A percentile compares a stretch with the other conserved stretches of the same genome.
Evolutionary conservation across 2,113 vertebrate species (phyloP).

Genomic region (Hyperoodon ampullatus): DNA sequence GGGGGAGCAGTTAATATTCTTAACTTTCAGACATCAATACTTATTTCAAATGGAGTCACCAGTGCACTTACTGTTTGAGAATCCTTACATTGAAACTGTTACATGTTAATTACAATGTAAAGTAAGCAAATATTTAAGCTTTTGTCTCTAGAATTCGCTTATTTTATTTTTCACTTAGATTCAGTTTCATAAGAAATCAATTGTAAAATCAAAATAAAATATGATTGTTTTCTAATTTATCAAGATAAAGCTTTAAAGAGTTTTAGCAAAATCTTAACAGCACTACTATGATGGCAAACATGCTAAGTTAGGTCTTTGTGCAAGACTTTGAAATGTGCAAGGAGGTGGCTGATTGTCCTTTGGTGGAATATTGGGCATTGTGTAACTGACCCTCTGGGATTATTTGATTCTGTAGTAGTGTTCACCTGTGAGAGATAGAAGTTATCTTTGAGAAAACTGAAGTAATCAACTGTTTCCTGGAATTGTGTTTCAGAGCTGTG

Average conservation of each 20-base stretch:
- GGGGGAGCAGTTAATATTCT: background rate
- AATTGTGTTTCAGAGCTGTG: background rate
- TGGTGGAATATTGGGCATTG: background rate
- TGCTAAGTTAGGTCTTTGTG: background rate
- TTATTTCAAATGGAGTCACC: background rate
- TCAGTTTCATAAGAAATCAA: background rate
- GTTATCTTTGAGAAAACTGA: background rate
- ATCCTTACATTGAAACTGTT: background rate
- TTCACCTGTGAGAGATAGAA: background rate
- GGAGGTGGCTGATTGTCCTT: background rate
- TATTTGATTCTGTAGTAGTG: background rate
- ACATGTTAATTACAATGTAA: background rate
- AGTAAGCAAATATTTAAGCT: background rate
- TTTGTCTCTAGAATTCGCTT: background rate
- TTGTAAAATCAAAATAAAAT: background rate
- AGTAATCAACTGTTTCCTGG: background rate
- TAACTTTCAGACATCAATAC: background rate
- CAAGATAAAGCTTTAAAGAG: background rate
- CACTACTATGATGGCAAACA: background rate
- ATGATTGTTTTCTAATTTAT: background rate
- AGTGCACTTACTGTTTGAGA: background rate
- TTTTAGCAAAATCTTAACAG: background rate
- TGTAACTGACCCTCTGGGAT: background rate
- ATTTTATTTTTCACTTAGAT: background rate
- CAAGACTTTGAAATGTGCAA: background rate